Percentiles rank a stretch among this genome's conserved stretches.
phyloP scores from a whole-genome alignment of 2,888 invertebrate genomes.

The Gasteruption jaculator region DNA sequence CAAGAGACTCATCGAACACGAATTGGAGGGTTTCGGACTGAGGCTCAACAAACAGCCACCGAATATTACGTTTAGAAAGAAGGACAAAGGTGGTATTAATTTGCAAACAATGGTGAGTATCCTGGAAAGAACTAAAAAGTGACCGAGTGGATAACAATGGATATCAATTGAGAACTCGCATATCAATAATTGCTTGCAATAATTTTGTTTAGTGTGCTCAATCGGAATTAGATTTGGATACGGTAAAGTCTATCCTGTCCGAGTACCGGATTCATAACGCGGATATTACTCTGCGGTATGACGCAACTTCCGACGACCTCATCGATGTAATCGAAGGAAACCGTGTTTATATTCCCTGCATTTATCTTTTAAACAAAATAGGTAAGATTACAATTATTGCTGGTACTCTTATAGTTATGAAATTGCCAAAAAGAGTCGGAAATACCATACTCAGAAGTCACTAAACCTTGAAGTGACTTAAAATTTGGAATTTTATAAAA shows the following conservation, averaged over 20 bases:
- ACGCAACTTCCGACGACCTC: conserved; percentile 95
- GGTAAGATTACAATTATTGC: no score
- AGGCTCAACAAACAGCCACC: conserved; percentile 95
- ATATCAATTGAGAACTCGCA: no score
- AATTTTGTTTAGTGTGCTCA: conserved; percentile 69
- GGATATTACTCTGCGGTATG: conserved; percentile 89
- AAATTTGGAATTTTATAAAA: conserved; percentile 3
- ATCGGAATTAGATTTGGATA: conserved; percentile 89
- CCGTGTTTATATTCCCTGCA: conserved; percentile 96
- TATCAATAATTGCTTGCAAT: no score
- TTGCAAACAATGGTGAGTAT: conserved; percentile 76
- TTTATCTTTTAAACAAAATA: conserved; percentile 98
- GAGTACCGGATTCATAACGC: conserved; percentile 99
- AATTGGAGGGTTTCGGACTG: conserved; percentile 98
- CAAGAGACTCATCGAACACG: conserved; percentile 93
- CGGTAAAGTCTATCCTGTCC: conserved; percentile 91
- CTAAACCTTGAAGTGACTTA: no score
- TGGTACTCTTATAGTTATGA: no score
- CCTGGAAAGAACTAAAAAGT: no score
- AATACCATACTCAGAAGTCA: no score
- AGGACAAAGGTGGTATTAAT: conserved; percentile 99
- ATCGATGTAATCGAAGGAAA: conserved; percentile 99
- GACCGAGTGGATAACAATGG: no score
- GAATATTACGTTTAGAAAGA: conserved; percentile 91
- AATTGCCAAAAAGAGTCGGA: no score